Evolutionary conservation across 2,888 invertebrate genomes (phyloP).

Genomic region (Liposcelis brunnea): DNA sequence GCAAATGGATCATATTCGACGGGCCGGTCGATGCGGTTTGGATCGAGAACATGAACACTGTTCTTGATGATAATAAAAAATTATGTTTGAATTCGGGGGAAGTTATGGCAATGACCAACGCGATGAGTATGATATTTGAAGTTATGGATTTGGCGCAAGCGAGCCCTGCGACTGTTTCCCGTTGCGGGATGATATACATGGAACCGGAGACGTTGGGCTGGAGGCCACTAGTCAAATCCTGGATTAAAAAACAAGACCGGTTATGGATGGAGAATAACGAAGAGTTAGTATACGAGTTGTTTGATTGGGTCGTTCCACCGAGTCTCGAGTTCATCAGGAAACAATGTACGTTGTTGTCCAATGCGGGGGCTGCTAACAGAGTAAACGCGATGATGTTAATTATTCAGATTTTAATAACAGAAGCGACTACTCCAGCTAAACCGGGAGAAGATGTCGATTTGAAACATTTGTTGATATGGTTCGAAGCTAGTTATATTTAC

Average conservation of each 20-base stretch:
- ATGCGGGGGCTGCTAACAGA: conserved; percentile 54
- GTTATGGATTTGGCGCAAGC: conserved; percentile 71
- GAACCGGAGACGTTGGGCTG: conserved; percentile 73
- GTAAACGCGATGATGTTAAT: conserved; percentile 51
- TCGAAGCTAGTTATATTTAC: conserved; percentile 58
- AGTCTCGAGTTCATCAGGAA: conserved; percentile 52
- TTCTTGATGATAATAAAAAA: conserved; percentile 75
- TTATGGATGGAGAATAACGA: conserved; percentile 44
- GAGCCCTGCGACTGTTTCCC: conserved; percentile 72
- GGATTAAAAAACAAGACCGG: conserved; percentile 36
- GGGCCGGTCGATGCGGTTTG: conserved; percentile 80
- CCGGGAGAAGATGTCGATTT: conserved; percentile 40
- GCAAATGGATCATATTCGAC: conserved; percentile 87
- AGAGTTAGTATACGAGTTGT: conserved; percentile 39
- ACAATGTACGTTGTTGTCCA: conserved; percentile 43
- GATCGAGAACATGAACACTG: conserved; percentile 85
- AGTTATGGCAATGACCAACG: conserved; percentile 61
- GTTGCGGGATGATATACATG: conserved; percentile 83
- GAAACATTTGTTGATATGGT: conserved; percentile 50
- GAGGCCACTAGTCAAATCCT: conserved; percentile 61
- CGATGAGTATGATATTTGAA: conserved; percentile 80
- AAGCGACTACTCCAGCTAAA: conserved; percentile 36
- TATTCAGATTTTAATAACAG: conserved; percentile 58
- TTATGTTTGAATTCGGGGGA: conserved; percentile 75
- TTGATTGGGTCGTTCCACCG: conserved; percentile 68